Evolutionary conservation across 2,113 vertebrate species (phyloP), one percentile per base, ranked within the genome.

Genomic region (Pipra filicauda): DNA sequence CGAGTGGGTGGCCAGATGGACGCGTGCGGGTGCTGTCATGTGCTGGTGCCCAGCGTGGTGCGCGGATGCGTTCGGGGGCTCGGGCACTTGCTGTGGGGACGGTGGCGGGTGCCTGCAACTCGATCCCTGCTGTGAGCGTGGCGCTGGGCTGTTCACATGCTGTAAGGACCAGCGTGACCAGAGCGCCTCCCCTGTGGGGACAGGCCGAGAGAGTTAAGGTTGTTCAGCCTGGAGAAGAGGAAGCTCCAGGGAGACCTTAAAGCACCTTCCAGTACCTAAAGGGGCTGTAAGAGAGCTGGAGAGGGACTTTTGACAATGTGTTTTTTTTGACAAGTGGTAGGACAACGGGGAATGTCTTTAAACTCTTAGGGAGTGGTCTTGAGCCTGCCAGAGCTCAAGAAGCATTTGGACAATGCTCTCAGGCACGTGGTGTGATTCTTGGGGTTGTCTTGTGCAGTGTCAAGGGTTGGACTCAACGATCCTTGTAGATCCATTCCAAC

Each of bases 81-180:
- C 1, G 7, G 81, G 62, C 41, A 2, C 51, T 72, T 2, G 9
- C 31, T n/a, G 49, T 1, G 8, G 80, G 77, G 39, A 66, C 1
- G 5, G 49, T 3, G 3, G 52, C 2, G 5, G 75, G 51, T 2
- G 13, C 82, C 61, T 54, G 71, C 31, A n/a, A 16, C n/a, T 82
- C 9, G 0, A 7, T 27, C 41, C 30, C 52, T 54, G n/a, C 83
- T 46, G 43, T 0, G 1, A 77, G 69, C 0, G 0, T 49, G 86
- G 58, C 67, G 10, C 28, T 1, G 13, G 58, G 22, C 35, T 48
- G n/a, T 55, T 57, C 49, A 37, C 3, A 0, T 28, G 51, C 7
- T 5, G 3, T 55, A 8, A 18, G 7, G 2, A 3, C 22, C 5
- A 4, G 12, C 1, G 2, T 69, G 74, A 24, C 16, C 41, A 55